These are phyloP conservation scores for Sycophila sp. DNA, from an alignment of 1,140 invertebrate genomes.

Conservation along the genomic window DNA sequence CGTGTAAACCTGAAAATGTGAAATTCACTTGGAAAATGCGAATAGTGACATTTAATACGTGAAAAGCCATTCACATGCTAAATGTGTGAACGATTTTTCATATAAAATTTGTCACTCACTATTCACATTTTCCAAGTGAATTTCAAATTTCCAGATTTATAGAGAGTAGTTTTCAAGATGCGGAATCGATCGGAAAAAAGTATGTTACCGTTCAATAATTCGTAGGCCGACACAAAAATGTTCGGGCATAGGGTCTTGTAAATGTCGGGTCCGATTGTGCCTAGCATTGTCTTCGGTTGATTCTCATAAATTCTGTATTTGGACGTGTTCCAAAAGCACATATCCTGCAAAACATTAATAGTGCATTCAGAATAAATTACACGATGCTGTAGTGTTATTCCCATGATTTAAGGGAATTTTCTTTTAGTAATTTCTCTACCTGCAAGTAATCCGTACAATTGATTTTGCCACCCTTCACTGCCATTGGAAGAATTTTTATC, in stretches of 20 bases:
- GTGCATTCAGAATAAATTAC: neutral
- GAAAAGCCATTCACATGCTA: no score
- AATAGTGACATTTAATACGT: no score
- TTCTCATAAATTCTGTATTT: conserved; percentile 64
- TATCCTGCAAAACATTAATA: conserved; percentile 52
- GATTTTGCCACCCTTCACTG: conserved; percentile 40
- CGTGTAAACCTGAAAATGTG: no score
- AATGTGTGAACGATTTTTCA: no score
- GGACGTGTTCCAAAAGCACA: conserved; percentile 62
- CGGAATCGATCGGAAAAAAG: no score
- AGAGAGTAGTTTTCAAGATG: no score
- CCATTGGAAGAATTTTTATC: conserved; percentile 50
- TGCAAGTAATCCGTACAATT: conserved; percentile 56
- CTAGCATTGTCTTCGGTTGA: conserved; percentile 58
- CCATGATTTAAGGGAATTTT: neutral
- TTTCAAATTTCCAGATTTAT: no score
- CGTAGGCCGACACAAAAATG: conserved; percentile 50
- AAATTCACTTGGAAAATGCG: no score
- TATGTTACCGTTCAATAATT: conserved; percentile 58
- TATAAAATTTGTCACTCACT: no score
- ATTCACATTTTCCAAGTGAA: no score
- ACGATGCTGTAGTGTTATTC: neutral
- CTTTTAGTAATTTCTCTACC: conserved; percentile 51
- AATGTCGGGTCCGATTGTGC: conserved; percentile 51
- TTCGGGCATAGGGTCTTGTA: conserved; percentile 54